phyloP scores from a whole-genome alignment of 2,113 vertebrate species.

The Ptilonorhynchus violaceus region DNA sequence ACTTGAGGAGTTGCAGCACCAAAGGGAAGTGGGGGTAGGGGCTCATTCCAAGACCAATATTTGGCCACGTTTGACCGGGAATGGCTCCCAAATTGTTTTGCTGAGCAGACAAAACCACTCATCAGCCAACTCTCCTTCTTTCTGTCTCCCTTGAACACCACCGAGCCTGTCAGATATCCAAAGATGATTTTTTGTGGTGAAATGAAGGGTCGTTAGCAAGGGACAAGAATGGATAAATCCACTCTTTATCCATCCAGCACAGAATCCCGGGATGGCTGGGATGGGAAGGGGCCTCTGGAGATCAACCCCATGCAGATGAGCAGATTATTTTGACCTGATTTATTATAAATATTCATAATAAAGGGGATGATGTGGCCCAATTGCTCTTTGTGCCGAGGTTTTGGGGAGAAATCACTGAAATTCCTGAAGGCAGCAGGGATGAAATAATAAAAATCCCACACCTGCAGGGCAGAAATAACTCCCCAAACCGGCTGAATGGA shows the following conservation, averaged over 20 bases:
- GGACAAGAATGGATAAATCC: neutral
- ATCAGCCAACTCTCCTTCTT: neutral
- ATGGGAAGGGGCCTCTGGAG: neutral
- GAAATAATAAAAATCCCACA: neutral
- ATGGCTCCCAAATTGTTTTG: neutral
- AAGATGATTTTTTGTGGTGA: neutral
- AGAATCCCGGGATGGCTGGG: neutral
- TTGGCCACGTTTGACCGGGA: accelerated
- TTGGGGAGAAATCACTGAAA: neutral
- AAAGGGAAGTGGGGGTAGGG: neutral
- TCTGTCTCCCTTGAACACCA: neutral
- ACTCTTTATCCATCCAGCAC: accelerated
- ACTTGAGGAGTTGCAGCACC: neutral
- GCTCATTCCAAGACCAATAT: neutral
- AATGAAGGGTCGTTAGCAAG: neutral
- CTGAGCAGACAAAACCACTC: neutral
- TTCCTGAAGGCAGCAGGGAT: neutral
- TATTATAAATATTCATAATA: accelerated
- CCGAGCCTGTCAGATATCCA: too few relatives aligned
- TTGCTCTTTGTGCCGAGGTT: neutral
- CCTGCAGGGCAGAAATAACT: neutral
- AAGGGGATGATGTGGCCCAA: neutral
- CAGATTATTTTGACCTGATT: neutral
- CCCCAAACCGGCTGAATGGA: neutral
- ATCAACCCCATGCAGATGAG: neutral